Base-by-base conservation (phyloP, 2,888 invertebrate genomes). In the Cantharis rustica region DNA sequence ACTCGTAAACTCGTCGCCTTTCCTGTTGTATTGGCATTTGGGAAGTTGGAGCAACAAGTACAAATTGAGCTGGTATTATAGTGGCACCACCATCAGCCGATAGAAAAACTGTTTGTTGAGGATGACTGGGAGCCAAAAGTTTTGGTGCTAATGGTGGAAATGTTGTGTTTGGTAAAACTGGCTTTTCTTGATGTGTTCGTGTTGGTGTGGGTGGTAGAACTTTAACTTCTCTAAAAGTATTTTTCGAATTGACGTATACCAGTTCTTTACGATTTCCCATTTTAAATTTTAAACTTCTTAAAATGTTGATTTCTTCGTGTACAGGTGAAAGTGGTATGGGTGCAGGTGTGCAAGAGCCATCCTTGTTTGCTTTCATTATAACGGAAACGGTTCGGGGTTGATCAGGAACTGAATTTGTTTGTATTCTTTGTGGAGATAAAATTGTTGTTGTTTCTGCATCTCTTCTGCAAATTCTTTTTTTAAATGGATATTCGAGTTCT, bases 351-450 rank as follows among this genome's bases (percentile, higher is more conserved):
- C 82, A 83, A 47, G 94, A 93, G 64, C 96, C 96, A 85, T 95
- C 94, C 79, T 94, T 93, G 86, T 94, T 93, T 9, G 95, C 96
- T 81, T 92, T 92, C 95, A 96, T 96, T 82, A 96, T 96, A 80
- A 97, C 96, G 11, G 96, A 95, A 27, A 93, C 90, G 72, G 91
- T 88, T 70, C 87, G 83, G 62, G 81, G 79, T 17, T 74, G 72
- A 64, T 78, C 73, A 61, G 73, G 75, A 27, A n/a, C 7, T 20
- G 11, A 20, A 3, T 9, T 20, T 11, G 10, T 17, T 66, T 79
- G 73, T 26, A 79, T 20, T 11, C n/a, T 17, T 66, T 79, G 73
- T 26, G 80, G 61, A 78, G 91, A 91, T 81, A 91, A 90, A 81
- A 90, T 89, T 79, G 91, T 87, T 75, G 91, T 87, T 80, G 90